Percentiles rank a stretch among this genome's conserved stretches.
These are phyloP conservation scores for Trachelus iudaicus DNA, from an alignment of 2,888 invertebrate genomes.

Conservation along the genomic window DNA sequence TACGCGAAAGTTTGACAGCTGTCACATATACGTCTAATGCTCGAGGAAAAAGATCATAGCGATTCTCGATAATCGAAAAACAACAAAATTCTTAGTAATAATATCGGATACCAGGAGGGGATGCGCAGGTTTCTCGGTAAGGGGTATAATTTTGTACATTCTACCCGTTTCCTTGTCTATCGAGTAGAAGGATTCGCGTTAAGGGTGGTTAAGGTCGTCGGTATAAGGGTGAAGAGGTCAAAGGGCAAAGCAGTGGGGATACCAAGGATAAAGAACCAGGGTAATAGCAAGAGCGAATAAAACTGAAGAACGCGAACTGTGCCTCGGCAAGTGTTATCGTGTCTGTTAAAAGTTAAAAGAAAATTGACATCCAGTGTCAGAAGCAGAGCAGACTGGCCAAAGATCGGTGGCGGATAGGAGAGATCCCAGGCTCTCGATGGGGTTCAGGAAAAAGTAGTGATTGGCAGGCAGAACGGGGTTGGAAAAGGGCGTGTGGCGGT, in stretches of 20 bases:
- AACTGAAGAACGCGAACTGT: background rate
- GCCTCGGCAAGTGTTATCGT: background rate
- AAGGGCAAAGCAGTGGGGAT: background rate
- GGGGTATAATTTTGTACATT: background rate
- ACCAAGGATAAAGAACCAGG: background rate
- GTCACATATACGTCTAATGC: background rate
- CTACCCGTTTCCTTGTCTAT: background rate
- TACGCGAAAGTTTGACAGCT: background rate
- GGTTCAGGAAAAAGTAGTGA: constrained; percentile 52
- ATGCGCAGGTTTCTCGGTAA: background rate
- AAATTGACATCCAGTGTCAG: background rate
- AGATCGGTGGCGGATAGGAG: background rate
- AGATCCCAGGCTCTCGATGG: background rate
- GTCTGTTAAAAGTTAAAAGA: background rate
- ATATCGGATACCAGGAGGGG: background rate
- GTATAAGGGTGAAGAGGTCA: background rate
- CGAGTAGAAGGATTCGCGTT: background rate
- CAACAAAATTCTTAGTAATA: background rate
- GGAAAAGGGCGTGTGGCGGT: constrained; percentile 52
- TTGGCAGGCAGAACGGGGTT: constrained; percentile 61
- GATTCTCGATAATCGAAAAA: background rate
- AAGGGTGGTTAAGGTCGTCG: background rate
- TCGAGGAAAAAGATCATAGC: background rate
- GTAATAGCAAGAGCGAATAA: background rate
- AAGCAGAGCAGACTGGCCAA: background rate